A percentile compares a stretch with the other conserved stretches of the same genome.
Conservation (phyloP, 2,113 vertebrate genomes). For the Channa argus region DNA sequence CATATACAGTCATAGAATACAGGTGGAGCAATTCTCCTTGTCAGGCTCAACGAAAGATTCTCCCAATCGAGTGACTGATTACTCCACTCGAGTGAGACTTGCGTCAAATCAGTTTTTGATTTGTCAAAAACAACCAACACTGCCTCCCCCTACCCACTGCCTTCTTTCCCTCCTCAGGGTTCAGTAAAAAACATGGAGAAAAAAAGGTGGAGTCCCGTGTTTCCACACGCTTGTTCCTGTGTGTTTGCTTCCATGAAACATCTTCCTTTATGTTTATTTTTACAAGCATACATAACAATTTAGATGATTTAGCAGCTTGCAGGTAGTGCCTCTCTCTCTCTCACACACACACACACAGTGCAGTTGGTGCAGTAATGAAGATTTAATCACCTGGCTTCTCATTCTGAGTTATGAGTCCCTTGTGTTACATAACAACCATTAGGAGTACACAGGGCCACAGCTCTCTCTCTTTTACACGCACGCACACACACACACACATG, state of each 20-base stretch:
- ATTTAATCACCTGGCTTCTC: constrained; percentile 64
- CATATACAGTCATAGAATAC: too few species aligned
- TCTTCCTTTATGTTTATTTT: background rate
- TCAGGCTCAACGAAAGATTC: background rate
- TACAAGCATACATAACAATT: constrained; percentile 5
- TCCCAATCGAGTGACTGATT: background rate
- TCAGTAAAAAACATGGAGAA: background rate
- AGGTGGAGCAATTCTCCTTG: background rate
- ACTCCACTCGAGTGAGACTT: background rate
- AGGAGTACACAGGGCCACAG: constrained; percentile 4
- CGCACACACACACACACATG: background rate
- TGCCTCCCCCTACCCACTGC: background rate
- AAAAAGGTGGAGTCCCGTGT: background rate
- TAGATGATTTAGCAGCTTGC: constrained; percentile 29
- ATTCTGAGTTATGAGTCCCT: constrained; percentile 50
- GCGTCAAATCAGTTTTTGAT: background rate
- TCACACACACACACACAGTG: constrained; percentile 10
- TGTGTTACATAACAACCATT: constrained; percentile 31
- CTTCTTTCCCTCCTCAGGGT: too few species aligned
- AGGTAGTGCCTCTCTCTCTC: background rate
- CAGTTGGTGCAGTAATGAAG: constrained; percentile 53
- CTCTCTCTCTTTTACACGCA: background rate
- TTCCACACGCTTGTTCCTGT: background rate
- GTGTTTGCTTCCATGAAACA: too few species aligned
- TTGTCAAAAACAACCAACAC: background rate